Percentiles rank a stretch among this genome's conserved stretches.
Conservation (phyloP, 2,888 invertebrate genomes). For the Psococerastis gibbosa region DNA sequence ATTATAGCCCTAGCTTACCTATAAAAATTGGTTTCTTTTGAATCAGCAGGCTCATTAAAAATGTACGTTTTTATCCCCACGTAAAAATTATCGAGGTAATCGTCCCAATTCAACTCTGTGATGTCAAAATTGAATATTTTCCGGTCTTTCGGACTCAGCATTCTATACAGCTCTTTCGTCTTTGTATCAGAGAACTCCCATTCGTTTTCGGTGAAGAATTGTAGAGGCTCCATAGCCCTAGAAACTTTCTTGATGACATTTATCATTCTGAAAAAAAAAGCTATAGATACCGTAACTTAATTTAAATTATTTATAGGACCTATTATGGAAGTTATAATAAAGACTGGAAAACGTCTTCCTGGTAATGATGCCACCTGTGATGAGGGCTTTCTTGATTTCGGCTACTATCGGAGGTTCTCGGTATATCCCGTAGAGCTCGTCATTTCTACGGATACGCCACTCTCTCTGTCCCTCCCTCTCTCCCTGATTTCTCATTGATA, state of each 20-base stretch:
- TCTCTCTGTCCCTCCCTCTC: no score
- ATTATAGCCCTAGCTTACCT: no score
- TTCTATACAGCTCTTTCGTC: constrained; percentile 22
- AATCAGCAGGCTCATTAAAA: constrained; percentile 33
- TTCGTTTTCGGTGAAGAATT: constrained; percentile 34
- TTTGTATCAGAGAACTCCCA: constrained; percentile 30
- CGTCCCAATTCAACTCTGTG: constrained; percentile 29
- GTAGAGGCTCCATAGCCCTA: constrained; percentile 28
- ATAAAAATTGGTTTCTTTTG: no score
- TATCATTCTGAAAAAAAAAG: constrained; percentile 29
- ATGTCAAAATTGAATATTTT: constrained; percentile 30
- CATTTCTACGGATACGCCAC: no score
- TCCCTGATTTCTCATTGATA: no score
- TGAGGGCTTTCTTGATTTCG: no score
- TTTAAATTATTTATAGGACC: no score
- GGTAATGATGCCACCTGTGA: no score
- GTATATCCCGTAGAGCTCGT: no score
- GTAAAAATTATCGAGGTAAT: constrained; percentile 32
- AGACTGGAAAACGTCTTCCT: no score
- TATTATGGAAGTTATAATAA: no score
- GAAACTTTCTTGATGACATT: constrained; percentile 30
- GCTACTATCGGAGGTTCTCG: no score
- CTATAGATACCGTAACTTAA: background rate
- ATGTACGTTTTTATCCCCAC: constrained; percentile 31
- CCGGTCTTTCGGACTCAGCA: constrained; percentile 23